Conservation (phyloP, 2,888 invertebrate genomes). For the Melanostoma scalare region DNA sequence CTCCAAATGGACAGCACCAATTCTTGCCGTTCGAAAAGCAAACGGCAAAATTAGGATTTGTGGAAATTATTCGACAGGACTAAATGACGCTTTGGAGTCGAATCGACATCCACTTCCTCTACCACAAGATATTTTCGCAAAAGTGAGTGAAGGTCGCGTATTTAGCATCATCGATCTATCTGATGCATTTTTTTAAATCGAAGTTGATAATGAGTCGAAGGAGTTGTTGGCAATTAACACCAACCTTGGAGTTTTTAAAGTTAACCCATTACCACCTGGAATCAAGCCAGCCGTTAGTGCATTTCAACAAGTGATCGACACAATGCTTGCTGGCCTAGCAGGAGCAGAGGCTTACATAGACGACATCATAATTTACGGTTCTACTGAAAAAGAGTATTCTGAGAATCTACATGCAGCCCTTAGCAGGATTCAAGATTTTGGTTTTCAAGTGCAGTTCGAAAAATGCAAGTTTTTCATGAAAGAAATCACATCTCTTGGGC, state of each 20-base stretch:
- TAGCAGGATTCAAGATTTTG: too few species aligned
- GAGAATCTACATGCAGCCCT: too few species aligned
- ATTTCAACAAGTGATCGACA: conserved; percentile 67
- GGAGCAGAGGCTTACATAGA: conserved; percentile 53
- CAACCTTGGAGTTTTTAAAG: too few species aligned
- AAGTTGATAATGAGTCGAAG: conserved; percentile 41
- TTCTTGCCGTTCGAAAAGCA: too few species aligned
- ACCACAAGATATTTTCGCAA: background rate
- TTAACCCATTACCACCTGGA: background rate
- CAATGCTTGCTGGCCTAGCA: conserved; percentile 53
- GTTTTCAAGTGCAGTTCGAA: too few species aligned
- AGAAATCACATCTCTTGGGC: too few species aligned
- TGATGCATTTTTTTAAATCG: conserved; percentile 68
- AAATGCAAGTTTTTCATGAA: too few species aligned
- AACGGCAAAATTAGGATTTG: background rate
- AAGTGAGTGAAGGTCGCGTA: background rate
- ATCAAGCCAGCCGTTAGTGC: background rate
- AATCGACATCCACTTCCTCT: conserved; percentile 55
- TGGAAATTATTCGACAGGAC: background rate
- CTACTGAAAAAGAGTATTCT: too few species aligned
- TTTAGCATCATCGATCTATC: conserved; percentile 60
- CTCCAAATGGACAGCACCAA: too few species aligned
- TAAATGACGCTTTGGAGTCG: conserved; percentile 64
- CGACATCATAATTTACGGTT: conserved; percentile 57
- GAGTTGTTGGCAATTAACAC: too few species aligned